Conservation (phyloP, 2,113 vertebrate genomes). For the Protobothrops flavoviridis region DNA sequence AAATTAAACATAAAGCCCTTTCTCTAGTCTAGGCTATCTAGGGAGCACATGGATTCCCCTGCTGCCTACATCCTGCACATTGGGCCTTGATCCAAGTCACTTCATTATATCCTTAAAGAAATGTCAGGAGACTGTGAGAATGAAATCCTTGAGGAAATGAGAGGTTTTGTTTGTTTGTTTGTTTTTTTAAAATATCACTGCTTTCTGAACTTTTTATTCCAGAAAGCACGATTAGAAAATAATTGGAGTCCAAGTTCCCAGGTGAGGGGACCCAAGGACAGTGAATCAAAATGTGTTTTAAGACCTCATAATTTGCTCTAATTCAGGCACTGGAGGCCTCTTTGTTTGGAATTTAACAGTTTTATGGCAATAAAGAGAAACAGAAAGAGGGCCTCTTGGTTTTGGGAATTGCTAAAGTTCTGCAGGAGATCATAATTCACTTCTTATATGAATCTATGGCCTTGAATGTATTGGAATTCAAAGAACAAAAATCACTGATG, state of each 20-base stretch:
- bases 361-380: conserved; percentile 22
- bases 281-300: neutral
- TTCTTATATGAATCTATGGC: conserved; percentile 2
- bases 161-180: neutral
- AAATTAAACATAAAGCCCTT: neutral
- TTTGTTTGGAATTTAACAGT: conserved; percentile 8
- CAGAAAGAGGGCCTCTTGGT: neutral
- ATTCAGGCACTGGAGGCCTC: conserved; percentile 2
- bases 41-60: neutral
- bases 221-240: neutral
- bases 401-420: neutral
- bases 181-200: neutral
- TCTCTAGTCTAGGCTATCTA: neutral
- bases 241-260: no score
- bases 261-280: neutral
- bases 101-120: neutral
- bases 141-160: neutral
- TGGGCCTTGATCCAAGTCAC: neutral
- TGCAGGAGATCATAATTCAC: neutral
- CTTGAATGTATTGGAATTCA: neutral
- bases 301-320: conserved; percentile 4
- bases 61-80: neutral
- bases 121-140: neutral
- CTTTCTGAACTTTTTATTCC: neutral
- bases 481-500: neutral